Base-by-base conservation (phyloP, 2,888 invertebrate species). In the Microctonus aethiopoides region DNA sequence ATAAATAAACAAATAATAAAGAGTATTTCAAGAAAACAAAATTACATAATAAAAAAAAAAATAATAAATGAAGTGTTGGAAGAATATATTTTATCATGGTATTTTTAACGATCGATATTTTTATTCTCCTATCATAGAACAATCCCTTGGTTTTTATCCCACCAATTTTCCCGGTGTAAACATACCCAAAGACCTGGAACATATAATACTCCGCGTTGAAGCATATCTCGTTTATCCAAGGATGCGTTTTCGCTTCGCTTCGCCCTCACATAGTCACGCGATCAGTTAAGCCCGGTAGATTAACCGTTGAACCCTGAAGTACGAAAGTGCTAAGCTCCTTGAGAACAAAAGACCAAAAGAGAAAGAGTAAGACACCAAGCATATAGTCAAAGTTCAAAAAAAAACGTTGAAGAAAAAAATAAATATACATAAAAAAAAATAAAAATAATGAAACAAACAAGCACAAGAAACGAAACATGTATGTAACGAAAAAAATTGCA, bases 231-330 rank as follows among this genome's bases (percentile, higher is more conserved):
- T 65, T 65, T 54, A 65, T 65, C 65, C 54, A 24, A 54, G 65
- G 34, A 26, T 54, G 39, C 39, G 65, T n/a, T n/a, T 56, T 65
- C 46, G 51, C 46, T 46, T 62, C 62, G 16, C 46, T 16, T 46
- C 16, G 46, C 46, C 16, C 29, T n/a, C 32, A 56, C 65, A 29
- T 11, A 80, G 79, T 82, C 81, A 82, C 81, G 83, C 83, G 80
- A 83, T 82, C 81, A 74, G 83, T 82, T 83, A 81, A 82, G 78
- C 81, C 72, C 72, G 68, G 73, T 72, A 78, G 79, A 81, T 81
- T 81, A 81, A 78, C 79, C 72, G 76, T 80, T 80, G 77, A 79
- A 80, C 75, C 79, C 64, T 34, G 63, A 64, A 62, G 70, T 34
- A 64, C 39, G 65, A 63, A 73, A 72, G 72, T 75, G 73, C 32